Evolutionary conservation across 1,140 invertebrate species (phyloP).

Genomic region (Zaprionus lachaisei): DNA sequence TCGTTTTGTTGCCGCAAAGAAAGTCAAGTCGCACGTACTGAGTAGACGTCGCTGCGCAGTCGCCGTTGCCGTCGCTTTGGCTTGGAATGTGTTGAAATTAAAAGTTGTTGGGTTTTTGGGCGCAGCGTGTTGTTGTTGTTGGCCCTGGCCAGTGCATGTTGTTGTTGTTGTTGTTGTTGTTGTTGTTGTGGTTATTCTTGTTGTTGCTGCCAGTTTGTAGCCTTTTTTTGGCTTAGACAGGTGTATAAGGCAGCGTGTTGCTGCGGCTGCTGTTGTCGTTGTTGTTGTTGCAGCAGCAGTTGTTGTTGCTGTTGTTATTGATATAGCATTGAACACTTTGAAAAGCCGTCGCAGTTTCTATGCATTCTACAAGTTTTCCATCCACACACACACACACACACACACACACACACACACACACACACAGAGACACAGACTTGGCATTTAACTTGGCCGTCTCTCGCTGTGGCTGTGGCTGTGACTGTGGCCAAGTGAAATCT

Average conservation of each 20-base stretch:
- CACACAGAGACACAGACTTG: constrained; percentile 47
- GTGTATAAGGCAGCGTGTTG: constrained; percentile 59
- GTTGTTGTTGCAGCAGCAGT: constrained; percentile 37
- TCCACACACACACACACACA: constrained; percentile 18
- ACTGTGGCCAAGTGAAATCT: constrained; percentile 47
- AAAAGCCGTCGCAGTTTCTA: constrained; percentile 67
- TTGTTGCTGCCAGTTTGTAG: constrained; percentile 24
- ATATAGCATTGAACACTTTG: constrained; percentile 81
- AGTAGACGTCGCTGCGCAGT: constrained; percentile 27
- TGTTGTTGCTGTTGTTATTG: constrained; percentile 59
- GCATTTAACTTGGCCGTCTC: constrained; percentile 58
- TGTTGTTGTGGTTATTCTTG: too few species aligned
- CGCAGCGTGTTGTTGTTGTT: constrained; percentile 55
- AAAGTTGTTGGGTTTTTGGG: constrained; percentile 81
- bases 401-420: constrained; percentile 12
- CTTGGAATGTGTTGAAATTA: constrained; percentile 80
- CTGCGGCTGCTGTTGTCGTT: constrained; percentile 37
- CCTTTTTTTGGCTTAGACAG: constrained; percentile 63
- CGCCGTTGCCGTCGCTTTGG: constrained; percentile 39
- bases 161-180: constrained; percentile 4
- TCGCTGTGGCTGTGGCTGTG: constrained; percentile 17
- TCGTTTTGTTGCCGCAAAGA: constrained; percentile 60
- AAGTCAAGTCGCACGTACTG: constrained; percentile 71
- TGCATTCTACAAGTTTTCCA: constrained; percentile 81
- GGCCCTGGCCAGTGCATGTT: constrained; percentile 61